Base-by-base conservation (phyloP, 2,113 vertebrate genomes). In the Vidua macroura region DNA sequence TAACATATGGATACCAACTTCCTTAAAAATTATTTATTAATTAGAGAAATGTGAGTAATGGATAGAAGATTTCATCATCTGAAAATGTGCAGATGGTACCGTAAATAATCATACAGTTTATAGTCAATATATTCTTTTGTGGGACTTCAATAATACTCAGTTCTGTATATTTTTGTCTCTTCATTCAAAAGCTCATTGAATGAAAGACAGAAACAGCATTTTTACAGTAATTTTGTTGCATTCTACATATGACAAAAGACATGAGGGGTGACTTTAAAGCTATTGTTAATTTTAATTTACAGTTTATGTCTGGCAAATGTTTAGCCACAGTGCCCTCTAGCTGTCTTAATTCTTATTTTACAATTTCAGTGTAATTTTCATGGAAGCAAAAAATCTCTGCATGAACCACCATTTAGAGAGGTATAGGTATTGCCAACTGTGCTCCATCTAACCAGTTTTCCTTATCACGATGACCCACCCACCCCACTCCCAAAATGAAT, bases 261-360 rank as follows among this genome's bases (percentile, higher is more conserved):
- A 81, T 7, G 7, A 81, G 3, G 56, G 7, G 22, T 46, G 85
- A 59, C 37, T 80, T 75, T 81, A 83, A 89, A 78, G 59, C 16
- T 82, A 48, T 18, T 52, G 33, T 69, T 84, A 75, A 85, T 81
- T 88, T 58, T 5, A 2, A 85, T 78, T 74, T 74, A 72, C 17
- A 74, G 46, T 3, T 43, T 80, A n/a, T 7, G 2, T n/a, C 66
- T 79, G 31, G 33, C 25, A 77, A 97, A 92, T 62, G 89, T 85
- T 97, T 98, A 88, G 73, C 85, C 83, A 95, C 92, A 97, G 81
- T 96, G 97, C 97, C 97, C 98, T 95, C 98, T 98, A 96, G 96
- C 81, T 67, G 94, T 59, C 30, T 48, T 53, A 46, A 62, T 35
- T 90, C 69, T 55, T 35, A 81, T 84, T 93, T 94, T 70, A 81